Evolutionary conservation across 2,113 vertebrate species (phyloP).

Genomic region (Ophthalmolycus amberensis): DNA sequence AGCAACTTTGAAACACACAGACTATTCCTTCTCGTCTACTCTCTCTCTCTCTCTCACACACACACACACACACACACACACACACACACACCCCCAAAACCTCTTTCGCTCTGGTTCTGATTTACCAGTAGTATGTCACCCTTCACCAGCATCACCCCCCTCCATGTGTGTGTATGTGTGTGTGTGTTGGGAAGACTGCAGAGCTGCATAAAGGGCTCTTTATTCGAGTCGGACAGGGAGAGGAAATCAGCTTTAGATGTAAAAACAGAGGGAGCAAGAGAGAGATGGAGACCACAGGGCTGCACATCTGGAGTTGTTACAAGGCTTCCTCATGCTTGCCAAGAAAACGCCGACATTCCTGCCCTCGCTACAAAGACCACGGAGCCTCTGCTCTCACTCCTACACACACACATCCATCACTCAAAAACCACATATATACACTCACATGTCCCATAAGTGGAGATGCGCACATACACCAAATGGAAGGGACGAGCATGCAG

Average conservation of each 20-base stretch:
- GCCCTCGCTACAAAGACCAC: slow-evolving; percentile 86
- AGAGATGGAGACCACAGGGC: slow-evolving; percentile 83
- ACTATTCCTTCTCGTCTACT: slow-evolving; percentile 8
- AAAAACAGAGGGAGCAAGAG: slow-evolving; percentile 83
- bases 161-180: slow-evolving; percentile 26
- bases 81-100: slow-evolving; percentile 36
- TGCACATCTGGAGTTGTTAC: slow-evolving; percentile 97
- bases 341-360: slow-evolving; percentile 90
- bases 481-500: slow-evolving; percentile 14
- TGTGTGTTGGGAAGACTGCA: slow-evolving; percentile 58
- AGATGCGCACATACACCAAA: slow-evolving; percentile 11
- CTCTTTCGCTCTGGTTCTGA: slow-evolving; percentile 79
- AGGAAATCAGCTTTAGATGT: slow-evolving; percentile 87
- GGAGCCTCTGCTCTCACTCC: slow-evolving; percentile 82
- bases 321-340: slow-evolving; percentile 83
- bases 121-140: slow-evolving; percentile 76
- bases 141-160: slow-evolving; percentile 40
- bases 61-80: slow-evolving; percentile 22
- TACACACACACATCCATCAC: slow-evolving; percentile 75
- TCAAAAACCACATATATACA: slow-evolving; percentile 63
- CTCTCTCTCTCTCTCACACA: neutral
- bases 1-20: slow-evolving; percentile 37
- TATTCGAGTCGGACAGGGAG: slow-evolving; percentile 85
- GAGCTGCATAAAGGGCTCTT: slow-evolving; percentile 85
- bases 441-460: slow-evolving; percentile 41